Conservation (phyloP, 2,113 vertebrate species). For the Pelvicachromis taeniatus region DNA sequence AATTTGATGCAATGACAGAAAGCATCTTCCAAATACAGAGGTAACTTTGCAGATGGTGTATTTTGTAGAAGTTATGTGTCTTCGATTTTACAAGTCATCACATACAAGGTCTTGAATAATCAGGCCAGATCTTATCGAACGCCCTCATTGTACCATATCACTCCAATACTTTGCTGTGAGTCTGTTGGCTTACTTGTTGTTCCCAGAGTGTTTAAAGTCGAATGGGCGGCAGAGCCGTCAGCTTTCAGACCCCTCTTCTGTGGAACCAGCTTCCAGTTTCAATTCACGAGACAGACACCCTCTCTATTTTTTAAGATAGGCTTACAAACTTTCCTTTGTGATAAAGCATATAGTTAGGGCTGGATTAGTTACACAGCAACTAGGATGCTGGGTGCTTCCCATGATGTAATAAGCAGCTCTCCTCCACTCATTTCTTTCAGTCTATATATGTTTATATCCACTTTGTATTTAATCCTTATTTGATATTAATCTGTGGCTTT, state of each 20-base stretch:
- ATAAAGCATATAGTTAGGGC: not conserved
- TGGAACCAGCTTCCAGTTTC: not conserved
- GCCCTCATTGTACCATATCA: not conserved
- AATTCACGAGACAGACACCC: not conserved
- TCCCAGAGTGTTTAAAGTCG: rapidly evolving
- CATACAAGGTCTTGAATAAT: not conserved
- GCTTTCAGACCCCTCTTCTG: not conserved
- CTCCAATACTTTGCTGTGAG: not conserved
- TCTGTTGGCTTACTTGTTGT: not conserved
- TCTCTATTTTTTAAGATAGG: not conserved
- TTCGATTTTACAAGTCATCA: not conserved
- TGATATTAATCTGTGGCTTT: not conserved
- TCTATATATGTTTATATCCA: not conserved
- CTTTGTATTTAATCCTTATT: not conserved
- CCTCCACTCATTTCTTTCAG: not conserved
- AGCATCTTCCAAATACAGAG: not conserved
- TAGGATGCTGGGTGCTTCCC: not conserved
- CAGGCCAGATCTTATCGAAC: no score
- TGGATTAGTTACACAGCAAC: not conserved
- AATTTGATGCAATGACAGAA: not conserved
- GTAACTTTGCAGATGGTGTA: not conserved
- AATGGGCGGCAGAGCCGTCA: not conserved
- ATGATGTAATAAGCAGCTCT: not conserved
- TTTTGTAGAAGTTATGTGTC: rapidly evolving
- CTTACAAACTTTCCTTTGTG: not conserved